phyloP scores from a whole-genome alignment of 2,888 invertebrate genomes.

The Ischnura elegans region DNA sequence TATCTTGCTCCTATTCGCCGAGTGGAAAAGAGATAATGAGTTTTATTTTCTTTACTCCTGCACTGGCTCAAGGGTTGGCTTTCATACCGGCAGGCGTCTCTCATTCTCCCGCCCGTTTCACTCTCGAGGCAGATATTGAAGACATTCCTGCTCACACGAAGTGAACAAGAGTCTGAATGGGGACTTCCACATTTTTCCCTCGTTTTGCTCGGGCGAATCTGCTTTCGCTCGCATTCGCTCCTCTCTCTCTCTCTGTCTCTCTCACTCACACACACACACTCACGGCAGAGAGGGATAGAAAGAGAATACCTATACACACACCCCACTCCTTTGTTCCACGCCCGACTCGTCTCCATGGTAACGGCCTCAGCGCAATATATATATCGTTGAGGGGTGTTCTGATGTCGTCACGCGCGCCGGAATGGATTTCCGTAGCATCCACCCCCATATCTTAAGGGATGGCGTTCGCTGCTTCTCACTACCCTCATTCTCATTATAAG shows the following conservation, averaged over 20 bases:
- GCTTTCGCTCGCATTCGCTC: neutral
- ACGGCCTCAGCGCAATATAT: neutral
- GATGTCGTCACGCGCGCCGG: neutral
- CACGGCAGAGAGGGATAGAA: no score
- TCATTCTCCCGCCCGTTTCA: neutral
- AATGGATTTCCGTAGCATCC: neutral
- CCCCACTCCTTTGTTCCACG: no score
- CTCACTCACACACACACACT: no score
- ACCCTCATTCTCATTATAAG: neutral
- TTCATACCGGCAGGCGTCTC: neutral
- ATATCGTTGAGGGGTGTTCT: neutral
- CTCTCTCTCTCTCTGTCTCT: no score
- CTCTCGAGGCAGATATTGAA: neutral
- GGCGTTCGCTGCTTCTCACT: neutral
- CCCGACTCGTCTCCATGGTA: neutral
- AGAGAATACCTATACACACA: no score
- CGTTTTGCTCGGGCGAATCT: neutral
- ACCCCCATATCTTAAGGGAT: neutral
- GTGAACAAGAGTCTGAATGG: neutral
- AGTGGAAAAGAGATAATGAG: no score
- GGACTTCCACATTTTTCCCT: neutral
- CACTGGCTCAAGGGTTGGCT: neutral
- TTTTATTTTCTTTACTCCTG: no score
- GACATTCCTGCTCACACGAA: neutral
- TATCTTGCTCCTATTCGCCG: no score